These are phyloP conservation scores for Rhineura floridana DNA, from an alignment of 2,113 vertebrate species.

Conservation along the genomic window DNA sequence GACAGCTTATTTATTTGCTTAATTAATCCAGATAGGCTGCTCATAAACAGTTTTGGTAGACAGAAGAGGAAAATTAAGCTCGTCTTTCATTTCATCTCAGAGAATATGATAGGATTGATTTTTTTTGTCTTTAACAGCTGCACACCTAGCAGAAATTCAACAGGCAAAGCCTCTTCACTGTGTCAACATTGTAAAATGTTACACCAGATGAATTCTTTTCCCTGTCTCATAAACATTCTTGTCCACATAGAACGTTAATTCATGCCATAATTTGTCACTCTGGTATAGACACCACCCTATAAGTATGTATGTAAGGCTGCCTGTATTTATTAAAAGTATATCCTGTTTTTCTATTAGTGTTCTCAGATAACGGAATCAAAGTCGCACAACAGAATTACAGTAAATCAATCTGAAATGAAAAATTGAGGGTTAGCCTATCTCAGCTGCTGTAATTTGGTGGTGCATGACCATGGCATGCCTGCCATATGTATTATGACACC, in stretches of 20 bases:
- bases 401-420: background rate
- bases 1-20: background rate
- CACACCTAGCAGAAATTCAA: background rate
- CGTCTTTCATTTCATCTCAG: background rate
- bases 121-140: background rate
- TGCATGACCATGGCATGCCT: background rate
- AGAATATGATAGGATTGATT: background rate
- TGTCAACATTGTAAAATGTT: background rate
- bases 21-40: background rate
- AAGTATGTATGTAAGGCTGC: background rate
- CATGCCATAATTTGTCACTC: background rate
- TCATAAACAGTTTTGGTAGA: background rate
- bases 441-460: background rate
- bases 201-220: background rate
- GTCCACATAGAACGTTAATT: background rate
- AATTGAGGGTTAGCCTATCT: background rate
- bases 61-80: background rate
- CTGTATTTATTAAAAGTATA: background rate
- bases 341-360: background rate
- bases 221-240: background rate
- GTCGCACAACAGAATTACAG: background rate
- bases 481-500: too few relatives aligned
- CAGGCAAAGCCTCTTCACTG: background rate
- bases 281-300: background rate
- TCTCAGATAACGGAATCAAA: background rate